Evolutionary conservation across 2,888 invertebrate species (phyloP), one percentile per base, ranked within the genome.

Genomic region (Hedya salicella): DNA sequence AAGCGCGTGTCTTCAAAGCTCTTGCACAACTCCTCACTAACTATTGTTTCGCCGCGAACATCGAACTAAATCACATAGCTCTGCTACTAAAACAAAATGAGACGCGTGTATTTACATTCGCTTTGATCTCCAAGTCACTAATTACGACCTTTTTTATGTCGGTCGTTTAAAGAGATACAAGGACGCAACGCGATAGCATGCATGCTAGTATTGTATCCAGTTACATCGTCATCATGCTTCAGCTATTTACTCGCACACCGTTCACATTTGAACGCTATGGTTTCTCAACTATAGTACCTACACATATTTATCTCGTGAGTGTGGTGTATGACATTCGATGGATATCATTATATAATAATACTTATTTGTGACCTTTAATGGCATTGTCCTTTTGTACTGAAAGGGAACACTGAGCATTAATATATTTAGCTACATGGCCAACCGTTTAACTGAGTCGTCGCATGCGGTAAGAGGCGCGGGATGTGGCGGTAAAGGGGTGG

Each of bases 211-310:
- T 66, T 40, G 44, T 60, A 65, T 65, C 46, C 52, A 60, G 59
- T 65, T 65, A 46, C 52, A 25, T 44, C 19, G 60, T 42, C 65
- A 46, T 60, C 53, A 66, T 53, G 65, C 53, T 60, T 60, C 59
- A 60, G 30, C 16, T 60, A 60, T 64, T 64, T 66, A 60, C 46
- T 53, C n/a, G n/a, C n/a, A n/a, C n/a, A n/a, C 60, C 65, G 53
- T 53, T 66, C 65, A 60, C 48, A 48, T 40, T 59, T 11, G 30
- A 53, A 48, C 42, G 19, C 40, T 40, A 54, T 53, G 30, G 39
- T 60, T 60, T 46, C 65, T 25, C 46, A 60, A 60, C 59, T 8
- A 14, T 14, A 39, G 17, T 25, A 42, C 6, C 30, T 14, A 32
- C 39, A 16, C 30, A 57, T 42, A 40, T 25, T 42, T 63, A 53